phyloP scores from a whole-genome alignment of 2,113 vertebrate genomes.

The Physeter macrocephalus region DNA sequence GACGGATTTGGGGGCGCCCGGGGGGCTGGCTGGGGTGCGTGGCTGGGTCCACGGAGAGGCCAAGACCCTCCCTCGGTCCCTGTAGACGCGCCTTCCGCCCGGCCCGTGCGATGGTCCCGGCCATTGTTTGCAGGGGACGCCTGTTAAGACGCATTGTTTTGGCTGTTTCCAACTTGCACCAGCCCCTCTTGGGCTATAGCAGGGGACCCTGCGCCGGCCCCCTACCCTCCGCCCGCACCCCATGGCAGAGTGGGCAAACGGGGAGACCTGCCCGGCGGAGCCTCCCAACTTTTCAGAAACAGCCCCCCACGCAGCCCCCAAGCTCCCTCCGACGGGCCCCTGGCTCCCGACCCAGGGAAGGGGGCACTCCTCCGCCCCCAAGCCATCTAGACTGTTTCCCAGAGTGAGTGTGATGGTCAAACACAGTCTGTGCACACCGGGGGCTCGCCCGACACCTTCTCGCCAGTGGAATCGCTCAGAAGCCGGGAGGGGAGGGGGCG shows the following conservation, averaged over 20 bases:
- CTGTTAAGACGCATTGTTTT: conserved; percentile 74
- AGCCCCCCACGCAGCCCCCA: conserved; percentile 31
- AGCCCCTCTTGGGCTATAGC: background rate
- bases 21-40: background rate
- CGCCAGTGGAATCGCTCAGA: background rate
- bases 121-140: conserved; percentile 80
- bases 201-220: background rate
- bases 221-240: background rate
- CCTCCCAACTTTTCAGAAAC: conserved; percentile 78
- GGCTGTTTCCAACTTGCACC: conserved; percentile 69
- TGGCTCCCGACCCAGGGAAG: conserved; percentile 54
- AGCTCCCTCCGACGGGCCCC: conserved; percentile 55
- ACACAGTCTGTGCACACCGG: background rate
- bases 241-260: conserved; percentile 43
- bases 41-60: background rate
- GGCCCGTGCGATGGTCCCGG: conserved; percentile 40
- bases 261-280: conserved; percentile 43
- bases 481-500: conserved; percentile 6
- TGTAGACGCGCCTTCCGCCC: background rate
- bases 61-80: conserved; percentile 9
- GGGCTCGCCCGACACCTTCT: conserved; percentile 1
- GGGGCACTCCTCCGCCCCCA: background rate
- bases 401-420: background rate
- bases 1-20: background rate
- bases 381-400: background rate